A percentile compares a stretch with the other conserved stretches of the same genome.
phyloP scores from a whole-genome alignment of 1,140 invertebrate genomes.

The Trichoplusia ni region DNA sequence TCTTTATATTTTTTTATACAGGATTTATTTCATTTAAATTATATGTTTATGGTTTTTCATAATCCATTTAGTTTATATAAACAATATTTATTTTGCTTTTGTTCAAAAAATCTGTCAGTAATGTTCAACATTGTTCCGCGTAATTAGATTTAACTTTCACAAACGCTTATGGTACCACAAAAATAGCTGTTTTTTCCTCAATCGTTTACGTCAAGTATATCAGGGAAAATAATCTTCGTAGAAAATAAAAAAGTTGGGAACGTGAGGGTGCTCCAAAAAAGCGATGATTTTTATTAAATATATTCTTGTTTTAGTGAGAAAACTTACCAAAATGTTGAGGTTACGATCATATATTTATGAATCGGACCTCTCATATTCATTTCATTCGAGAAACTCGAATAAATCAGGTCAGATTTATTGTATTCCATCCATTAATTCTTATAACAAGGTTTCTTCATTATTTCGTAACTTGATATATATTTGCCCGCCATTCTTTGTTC shows the following conservation, averaged over 20 bases:
- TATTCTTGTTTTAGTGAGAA: slow-evolving; percentile 2
- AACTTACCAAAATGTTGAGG: not conserved
- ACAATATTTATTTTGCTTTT: too few relatives aligned
- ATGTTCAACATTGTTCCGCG: too few relatives aligned
- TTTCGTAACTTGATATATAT: slow-evolving; percentile 27
- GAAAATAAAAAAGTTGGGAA: slow-evolving; percentile 2
- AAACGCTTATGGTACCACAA: slow-evolving; percentile 5
- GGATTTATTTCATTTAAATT: too few relatives aligned
- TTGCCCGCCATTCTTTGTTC: slow-evolving; percentile 1
- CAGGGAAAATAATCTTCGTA: slow-evolving; percentile 4
- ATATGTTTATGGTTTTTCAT: too few relatives aligned
- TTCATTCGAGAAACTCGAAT: slow-evolving; percentile 12
- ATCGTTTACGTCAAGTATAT: slow-evolving; percentile 16
- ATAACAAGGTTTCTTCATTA: slow-evolving; percentile 24
- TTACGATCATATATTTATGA: not conserved
- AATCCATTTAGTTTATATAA: too few relatives aligned
- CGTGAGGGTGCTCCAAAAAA: not conserved
- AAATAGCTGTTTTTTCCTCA: slow-evolving; percentile 13
- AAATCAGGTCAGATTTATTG: slow-evolving; percentile 21
- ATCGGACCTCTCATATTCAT: not conserved
- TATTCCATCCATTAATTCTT: slow-evolving; percentile 20
- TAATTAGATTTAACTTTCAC: slow-evolving; percentile 19
- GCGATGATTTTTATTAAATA: slow-evolving; percentile 5
- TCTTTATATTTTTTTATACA: too few relatives aligned
- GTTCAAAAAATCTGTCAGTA: too few relatives aligned